Evolutionary conservation across 2,797 vertebrate species (phyloP).

Genomic region (Bovichtus variegatus): DNA sequence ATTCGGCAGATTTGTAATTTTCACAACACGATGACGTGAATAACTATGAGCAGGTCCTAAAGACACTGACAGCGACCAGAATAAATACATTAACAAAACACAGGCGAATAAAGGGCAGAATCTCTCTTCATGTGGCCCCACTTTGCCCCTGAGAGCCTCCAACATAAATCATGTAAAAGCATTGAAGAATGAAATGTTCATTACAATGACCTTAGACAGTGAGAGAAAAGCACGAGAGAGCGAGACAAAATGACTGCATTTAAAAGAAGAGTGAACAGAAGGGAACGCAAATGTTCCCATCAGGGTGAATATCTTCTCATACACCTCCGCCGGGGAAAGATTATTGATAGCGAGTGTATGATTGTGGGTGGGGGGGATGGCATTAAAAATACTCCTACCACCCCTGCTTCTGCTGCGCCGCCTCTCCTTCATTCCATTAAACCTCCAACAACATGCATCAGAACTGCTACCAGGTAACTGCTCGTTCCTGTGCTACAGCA

Average conservation of each 20-base stretch:
- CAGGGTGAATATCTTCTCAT: slow-evolving; percentile 62
- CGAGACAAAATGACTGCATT: slow-evolving; percentile 43
- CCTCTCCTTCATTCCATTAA: slow-evolving; percentile 66
- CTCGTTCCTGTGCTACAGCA: slow-evolving; percentile 47
- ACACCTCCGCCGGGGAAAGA: slow-evolving; percentile 48
- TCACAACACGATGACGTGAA: slow-evolving; percentile 75
- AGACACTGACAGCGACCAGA: slow-evolving; percentile 63
- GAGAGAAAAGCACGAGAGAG: slow-evolving; percentile 39
- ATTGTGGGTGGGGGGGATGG: slow-evolving; percentile 42
- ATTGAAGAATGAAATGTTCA: slow-evolving; percentile 74
- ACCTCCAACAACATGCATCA: slow-evolving; percentile 64
- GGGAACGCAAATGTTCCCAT: slow-evolving; percentile 67
- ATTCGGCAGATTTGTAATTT: slow-evolving; percentile 75
- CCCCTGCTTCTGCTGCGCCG: slow-evolving; percentile 34
- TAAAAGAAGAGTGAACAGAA: slow-evolving; percentile 51
- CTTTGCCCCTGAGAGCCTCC: slow-evolving; percentile 53
- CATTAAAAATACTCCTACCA: slow-evolving; percentile 62
- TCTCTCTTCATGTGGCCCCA: slow-evolving; percentile 37
- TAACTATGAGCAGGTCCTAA: slow-evolving; percentile 71
- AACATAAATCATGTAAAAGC: slow-evolving; percentile 70
- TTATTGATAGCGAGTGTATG: slow-evolving; percentile 67
- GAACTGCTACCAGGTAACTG: slow-evolving; percentile 56
- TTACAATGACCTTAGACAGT: slow-evolving; percentile 63
- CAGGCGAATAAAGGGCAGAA: slow-evolving; percentile 55
- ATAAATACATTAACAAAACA: slow-evolving; percentile 78